Evolutionary conservation across 2,113 vertebrate species (phyloP), one percentile per base, ranked within the genome.

Genomic region (Campylomormyrus numenius): DNA sequence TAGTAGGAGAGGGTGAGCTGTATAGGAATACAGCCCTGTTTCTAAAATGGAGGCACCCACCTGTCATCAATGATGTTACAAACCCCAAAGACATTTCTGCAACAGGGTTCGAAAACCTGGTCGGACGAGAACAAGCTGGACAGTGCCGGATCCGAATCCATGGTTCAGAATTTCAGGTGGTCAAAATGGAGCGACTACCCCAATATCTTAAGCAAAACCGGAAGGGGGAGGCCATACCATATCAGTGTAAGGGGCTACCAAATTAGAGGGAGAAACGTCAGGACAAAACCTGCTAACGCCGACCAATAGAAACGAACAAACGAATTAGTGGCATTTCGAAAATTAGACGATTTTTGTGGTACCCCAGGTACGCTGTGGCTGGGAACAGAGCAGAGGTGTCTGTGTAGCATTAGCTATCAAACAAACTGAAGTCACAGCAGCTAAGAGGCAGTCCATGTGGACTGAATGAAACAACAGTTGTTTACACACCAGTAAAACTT

Each of bases 181-280:
- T 35, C 31, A 84, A 85, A 46, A 24, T n/a, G 15, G 53, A n/a
- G 24, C 4, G 77, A 5, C 35, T 24, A 31, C 87, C 53, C 46
- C n/a, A 74, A 17, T 77, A 42, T 89, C 87, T 91, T 46, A 39
- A 15, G 42, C 89, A 48, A 46, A 50, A 84, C 56, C 62, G 46
- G 89, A 90, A 92, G 56, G 88, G 62, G 19, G 90, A 87, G 39
- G 89, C 49, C 2, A 17, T 15, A 45, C 19, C 35, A 45, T 48
- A 31, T 90, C 89, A 85, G n/a, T 50, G 48, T 45, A 35, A 45
- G n/a, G 24, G 91, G 91, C 48, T 48, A 46, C 89, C 92, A 93
- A 93, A 93, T 93, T 91, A 89, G 87, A 90, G 85, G 6, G 66
- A 50, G 91, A 93, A 93, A 92, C 92, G 91, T 93, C 93, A 93